Base-by-base conservation (phyloP, 1,140 invertebrate genomes). In the Diorhabda sublineata region DNA sequence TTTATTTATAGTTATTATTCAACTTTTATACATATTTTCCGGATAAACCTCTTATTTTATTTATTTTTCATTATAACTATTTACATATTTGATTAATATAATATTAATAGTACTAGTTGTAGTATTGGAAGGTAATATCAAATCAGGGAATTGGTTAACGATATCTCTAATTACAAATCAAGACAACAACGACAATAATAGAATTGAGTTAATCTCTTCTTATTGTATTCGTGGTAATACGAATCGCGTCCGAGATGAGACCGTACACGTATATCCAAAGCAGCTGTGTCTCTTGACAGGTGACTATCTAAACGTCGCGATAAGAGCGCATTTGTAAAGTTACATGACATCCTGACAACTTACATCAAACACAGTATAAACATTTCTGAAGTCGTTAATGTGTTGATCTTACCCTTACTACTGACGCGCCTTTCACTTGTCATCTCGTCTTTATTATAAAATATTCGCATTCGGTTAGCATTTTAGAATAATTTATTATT, bases 301-400 rank as follows among this genome's bases (percentile, higher is more conserved):
- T 45, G 61, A 62, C 61, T 44, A 44, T 62, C 61, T 44, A 45
- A 11, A 47, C 4, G 61, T 62, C n/a, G 61, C 61, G 61, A 62
- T 62, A 62, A 62, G 61, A 62, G 61, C 45, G 61, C 42, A 44
- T 62, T 62, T 43, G 42, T 47, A 44, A 62, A 62, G 61, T 62
- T 62, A 62, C 61, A 62, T 62, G 61, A 62, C 61, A 62, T 11
- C 61, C n/a, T 62, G 61, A 62, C 61, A 62, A 44, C 61, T 62
- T 62, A 62, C 61, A 62, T 62, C 61, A 62, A 62, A 62, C n/a
- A 42, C 61, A 62, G 45, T 62, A 62, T 62, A 62, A 62, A 62
- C 61, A 62, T 52, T 42, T 44, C 61, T 43, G 26, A 43, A 62
- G 61, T 62, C 61, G 43, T 44, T 62, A 62, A 62, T 62, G 61